Evolutionary conservation across 2,797 vertebrate genomes (phyloP).

Genomic region (Hydrocynus forskahlii): DNA sequence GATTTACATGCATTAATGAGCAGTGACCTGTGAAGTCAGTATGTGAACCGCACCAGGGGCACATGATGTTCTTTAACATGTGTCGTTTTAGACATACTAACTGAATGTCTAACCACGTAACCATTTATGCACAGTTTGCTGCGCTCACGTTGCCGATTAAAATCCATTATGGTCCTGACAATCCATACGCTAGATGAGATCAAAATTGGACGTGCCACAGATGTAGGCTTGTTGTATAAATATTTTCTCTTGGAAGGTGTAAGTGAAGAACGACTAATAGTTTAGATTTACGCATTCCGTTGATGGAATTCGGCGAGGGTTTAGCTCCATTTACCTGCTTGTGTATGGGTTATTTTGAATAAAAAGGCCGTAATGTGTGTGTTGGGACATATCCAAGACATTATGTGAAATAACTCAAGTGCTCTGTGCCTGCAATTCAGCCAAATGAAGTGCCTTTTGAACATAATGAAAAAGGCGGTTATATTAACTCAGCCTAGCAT

Average conservation of each 20-base stretch:
- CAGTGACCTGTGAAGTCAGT: slow-evolving; percentile 69
- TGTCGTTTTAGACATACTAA: slow-evolving; percentile 57
- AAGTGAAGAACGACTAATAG: slow-evolving; percentile 32
- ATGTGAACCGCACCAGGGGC: slow-evolving; percentile 64
- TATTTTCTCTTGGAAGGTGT: slow-evolving; percentile 17
- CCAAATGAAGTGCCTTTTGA: slow-evolving; percentile 51
- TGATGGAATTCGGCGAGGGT: slow-evolving; percentile 34
- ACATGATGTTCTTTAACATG: slow-evolving; percentile 68
- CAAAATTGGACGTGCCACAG: slow-evolving; percentile 1
- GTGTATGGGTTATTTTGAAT: slow-evolving; percentile 49
- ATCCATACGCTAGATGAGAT: slow-evolving; percentile 33
- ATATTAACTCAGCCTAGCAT: slow-evolving; percentile 36
- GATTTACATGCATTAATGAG: slow-evolving; percentile 70
- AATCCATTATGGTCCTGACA: slow-evolving; percentile 29
- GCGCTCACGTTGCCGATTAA: slow-evolving; percentile 9
- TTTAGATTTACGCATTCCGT: slow-evolving; percentile 22
- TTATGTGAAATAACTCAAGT: slow-evolving; percentile 51
- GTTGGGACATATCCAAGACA: slow-evolving; percentile 54
- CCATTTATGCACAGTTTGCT: background rate
- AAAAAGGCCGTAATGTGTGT: slow-evolving; percentile 55
- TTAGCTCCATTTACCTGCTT: slow-evolving; percentile 52
- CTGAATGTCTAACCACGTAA: slow-evolving; percentile 7
- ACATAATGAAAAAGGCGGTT: slow-evolving; percentile 51
- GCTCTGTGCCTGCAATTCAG: slow-evolving; percentile 47
- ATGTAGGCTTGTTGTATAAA: slow-evolving; percentile 38